phyloP scores from a whole-genome alignment of 2,888 invertebrate species.

The Cremastobaeus sp. region DNA sequence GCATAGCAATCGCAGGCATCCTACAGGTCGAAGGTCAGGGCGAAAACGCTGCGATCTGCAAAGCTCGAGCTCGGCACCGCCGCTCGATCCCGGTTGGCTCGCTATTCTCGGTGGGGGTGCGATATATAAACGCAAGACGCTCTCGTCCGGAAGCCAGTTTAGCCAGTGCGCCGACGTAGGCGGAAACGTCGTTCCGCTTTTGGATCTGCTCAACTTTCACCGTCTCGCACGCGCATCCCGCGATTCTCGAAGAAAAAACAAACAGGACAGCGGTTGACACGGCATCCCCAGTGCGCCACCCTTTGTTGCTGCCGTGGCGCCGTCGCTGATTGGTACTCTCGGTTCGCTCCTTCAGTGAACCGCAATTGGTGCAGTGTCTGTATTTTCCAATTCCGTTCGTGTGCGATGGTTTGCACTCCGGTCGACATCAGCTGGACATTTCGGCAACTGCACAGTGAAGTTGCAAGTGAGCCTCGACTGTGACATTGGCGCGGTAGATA shows the following conservation, averaged over 20 bases:
- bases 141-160: conserved; percentile 65
- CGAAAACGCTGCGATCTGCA: conserved; percentile 46
- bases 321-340: too few species aligned
- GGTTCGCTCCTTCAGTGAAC: too few species aligned
- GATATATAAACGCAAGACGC: conserved; percentile 64
- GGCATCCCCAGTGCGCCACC: too few species aligned
- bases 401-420: neutral
- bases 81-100: conserved; percentile 49
- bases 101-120: conserved; percentile 51
- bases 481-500: conserved; percentile 33
- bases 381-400: too few species aligned
- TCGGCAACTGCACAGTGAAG: conserved; percentile 10
- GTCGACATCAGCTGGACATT: conserved; percentile 7
- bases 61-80: conserved; percentile 40
- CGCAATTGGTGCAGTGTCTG: too few species aligned
- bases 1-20: conserved; percentile 59
- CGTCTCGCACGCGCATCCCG: too few species aligned
- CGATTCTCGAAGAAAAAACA: too few species aligned
- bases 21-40: conserved; percentile 72
- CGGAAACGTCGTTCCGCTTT: conserved; percentile 40
- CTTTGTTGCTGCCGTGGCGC: too few species aligned
- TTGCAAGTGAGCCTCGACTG: conserved; percentile 40
- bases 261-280: too few species aligned
- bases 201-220: too few species aligned
- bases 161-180: too few species aligned